phyloP scores from a whole-genome alignment of 2,888 invertebrate genomes.

The Argynnis bischoffii region DNA sequence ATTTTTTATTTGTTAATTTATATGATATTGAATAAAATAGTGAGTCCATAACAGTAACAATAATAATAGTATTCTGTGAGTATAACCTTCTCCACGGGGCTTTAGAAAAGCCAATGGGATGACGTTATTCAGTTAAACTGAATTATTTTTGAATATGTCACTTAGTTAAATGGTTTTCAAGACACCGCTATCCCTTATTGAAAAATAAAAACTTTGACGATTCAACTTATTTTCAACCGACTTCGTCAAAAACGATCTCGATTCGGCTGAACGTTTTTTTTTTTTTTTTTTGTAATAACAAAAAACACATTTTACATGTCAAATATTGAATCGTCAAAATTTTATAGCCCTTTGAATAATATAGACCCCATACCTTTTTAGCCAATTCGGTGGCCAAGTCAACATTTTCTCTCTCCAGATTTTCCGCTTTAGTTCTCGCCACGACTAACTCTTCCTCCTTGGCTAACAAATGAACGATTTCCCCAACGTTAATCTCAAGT shows the following conservation, averaged over 20 bases:
- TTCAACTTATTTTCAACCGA: slow-evolving; percentile 17
- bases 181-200: slow-evolving; percentile 30
- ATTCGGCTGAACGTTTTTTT: no score
- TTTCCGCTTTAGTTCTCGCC: slow-evolving; percentile 92
- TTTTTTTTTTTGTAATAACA: no score
- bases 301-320: not conserved
- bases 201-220: slow-evolving; percentile 19
- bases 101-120: slow-evolving; percentile 38
- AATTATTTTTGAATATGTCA: slow-evolving; percentile 9
- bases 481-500: slow-evolving; percentile 93
- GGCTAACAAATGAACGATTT: slow-evolving; percentile 93
- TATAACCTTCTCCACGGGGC: slow-evolving; percentile 21
- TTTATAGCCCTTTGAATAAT: not conserved
- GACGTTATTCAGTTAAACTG: slow-evolving; percentile 38
- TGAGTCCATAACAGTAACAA: not conserved
- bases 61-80: slow-evolving; percentile 1
- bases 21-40: slow-evolving; percentile 8
- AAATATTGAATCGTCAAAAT: slow-evolving; percentile 10
- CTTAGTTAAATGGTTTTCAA: slow-evolving; percentile 24
- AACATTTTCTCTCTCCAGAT: slow-evolving; percentile 92
- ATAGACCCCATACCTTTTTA: slow-evolving; percentile 83
- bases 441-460: slow-evolving; percentile 96
- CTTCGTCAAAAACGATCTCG: no score
- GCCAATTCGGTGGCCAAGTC: slow-evolving; percentile 93
- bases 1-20: not conserved